A percentile compares a stretch with the other conserved stretches of the same genome.
Conservation (phyloP, 2,888 invertebrate genomes). For the Diplolepis rosae region DNA sequence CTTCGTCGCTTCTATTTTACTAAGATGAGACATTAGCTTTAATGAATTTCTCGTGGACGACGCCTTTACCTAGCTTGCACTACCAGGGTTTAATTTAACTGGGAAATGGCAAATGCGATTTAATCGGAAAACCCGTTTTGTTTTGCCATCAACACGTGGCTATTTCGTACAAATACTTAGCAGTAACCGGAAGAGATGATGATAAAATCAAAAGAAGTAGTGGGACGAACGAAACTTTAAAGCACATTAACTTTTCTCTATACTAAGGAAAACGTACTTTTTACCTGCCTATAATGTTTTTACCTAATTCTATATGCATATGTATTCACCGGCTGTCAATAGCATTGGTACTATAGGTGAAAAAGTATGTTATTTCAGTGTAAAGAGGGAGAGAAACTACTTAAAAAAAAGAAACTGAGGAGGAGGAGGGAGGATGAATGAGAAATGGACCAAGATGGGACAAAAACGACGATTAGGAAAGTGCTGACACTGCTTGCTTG, state of each 20-base stretch:
- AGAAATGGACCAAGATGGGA: conserved; percentile 58
- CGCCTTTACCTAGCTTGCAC: not conserved
- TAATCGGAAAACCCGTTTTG: conserved; percentile 18
- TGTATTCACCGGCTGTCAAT: too few relatives aligned
- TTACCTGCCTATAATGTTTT: too few relatives aligned
- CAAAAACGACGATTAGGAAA: conserved; percentile 70
- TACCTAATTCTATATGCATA: too few relatives aligned
- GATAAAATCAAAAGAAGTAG: not conserved
- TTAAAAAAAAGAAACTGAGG: not conserved
- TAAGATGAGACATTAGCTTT: conserved; percentile 29
- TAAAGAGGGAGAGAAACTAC: not conserved
- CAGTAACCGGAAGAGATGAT: not conserved
- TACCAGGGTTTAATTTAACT: conserved; percentile 32
- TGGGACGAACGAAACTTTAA: not conserved
- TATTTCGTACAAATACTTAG: not conserved
- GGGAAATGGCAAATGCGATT: conserved; percentile 29
- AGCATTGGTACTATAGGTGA: too few relatives aligned
- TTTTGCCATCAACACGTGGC: conserved; percentile 20
- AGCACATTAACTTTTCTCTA: not conserved
- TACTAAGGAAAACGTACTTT: not conserved
- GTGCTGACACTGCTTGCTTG: conserved; percentile 58
- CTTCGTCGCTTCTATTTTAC: conserved; percentile 25
- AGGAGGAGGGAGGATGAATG: conserved; percentile 37
- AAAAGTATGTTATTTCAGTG: too few relatives aligned
- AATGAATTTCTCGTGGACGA: conserved; percentile 31